Percentiles rank a stretch among this genome's conserved stretches.
Conservation (phyloP, 2,113 vertebrate genomes). For the Tychaedon coryphoeus region DNA sequence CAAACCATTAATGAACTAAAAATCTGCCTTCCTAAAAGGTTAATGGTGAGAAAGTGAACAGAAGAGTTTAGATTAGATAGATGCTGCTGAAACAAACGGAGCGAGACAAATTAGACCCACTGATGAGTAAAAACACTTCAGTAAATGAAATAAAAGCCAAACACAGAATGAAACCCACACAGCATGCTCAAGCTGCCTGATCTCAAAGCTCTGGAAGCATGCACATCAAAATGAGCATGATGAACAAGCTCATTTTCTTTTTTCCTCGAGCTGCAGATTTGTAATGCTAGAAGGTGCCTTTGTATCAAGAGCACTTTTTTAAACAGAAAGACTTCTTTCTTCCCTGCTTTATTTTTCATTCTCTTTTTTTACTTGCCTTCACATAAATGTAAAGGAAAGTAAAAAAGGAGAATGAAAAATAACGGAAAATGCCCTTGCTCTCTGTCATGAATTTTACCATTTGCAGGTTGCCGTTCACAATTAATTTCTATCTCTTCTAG, state of each 20-base stretch:
- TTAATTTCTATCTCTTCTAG: neutral
- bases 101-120: slow-evolving; percentile 40
- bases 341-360: neutral
- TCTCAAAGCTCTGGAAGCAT: neutral
- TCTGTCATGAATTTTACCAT: neutral
- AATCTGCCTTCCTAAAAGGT: slow-evolving; percentile 22
- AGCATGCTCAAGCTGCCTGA: neutral
- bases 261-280: neutral
- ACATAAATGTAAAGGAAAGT: neutral
- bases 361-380: neutral
- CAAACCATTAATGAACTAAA: slow-evolving; percentile 16
- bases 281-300: neutral
- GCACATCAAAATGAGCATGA: neutral
- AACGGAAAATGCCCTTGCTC: neutral
- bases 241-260: neutral
- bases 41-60: slow-evolving; percentile 5
- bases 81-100: slow-evolving; percentile 55
- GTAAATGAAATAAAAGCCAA: slow-evolving; percentile 28
- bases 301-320: neutral
- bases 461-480: neutral
- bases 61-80: slow-evolving; percentile 31
- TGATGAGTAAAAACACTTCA: slow-evolving; percentile 52
- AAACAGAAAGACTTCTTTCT: neutral
- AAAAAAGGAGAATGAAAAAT: too few species aligned
- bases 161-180: neutral